Conservation (phyloP, 2,888 invertebrate genomes). For the Volucella inanis region DNA sequence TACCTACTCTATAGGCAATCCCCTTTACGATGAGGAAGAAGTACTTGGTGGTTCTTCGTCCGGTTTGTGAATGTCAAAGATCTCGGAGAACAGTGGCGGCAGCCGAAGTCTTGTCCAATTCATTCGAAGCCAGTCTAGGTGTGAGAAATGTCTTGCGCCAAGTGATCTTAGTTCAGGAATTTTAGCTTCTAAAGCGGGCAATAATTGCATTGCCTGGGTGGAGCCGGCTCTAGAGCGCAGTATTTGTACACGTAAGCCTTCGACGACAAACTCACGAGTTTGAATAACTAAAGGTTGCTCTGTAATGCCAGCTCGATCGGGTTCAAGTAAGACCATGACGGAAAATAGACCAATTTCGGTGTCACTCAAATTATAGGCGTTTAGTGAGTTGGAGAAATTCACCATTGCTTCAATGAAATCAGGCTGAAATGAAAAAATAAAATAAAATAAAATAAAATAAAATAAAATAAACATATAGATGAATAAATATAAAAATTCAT, state of each 20-base stretch:
- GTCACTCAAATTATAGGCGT: conserved; percentile 91
- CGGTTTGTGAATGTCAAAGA: conserved; percentile 96
- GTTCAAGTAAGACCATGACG: conserved; percentile 91
- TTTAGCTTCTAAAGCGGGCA: conserved; percentile 84
- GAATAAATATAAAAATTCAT: not conserved
- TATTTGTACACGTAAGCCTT: conserved; percentile 93
- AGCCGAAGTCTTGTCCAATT: conserved; percentile 93
- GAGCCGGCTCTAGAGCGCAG: conserved; percentile 82
- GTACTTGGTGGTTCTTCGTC: conserved; percentile 85
- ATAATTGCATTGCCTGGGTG: conserved; percentile 83
- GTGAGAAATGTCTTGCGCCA: conserved; percentile 91
- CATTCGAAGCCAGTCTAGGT: conserved; percentile 94
- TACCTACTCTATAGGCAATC: not conserved
- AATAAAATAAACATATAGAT: not conserved
- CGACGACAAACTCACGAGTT: conserved; percentile 91
- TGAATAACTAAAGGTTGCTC: conserved; percentile 91
- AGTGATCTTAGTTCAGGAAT: conserved; percentile 91
- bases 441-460: no score
- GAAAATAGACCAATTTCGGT: conserved; percentile 95
- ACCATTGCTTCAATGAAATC: conserved; percentile 92
- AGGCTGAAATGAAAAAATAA: conserved; percentile 85
- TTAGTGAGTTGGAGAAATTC: conserved; percentile 90
- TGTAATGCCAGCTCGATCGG: conserved; percentile 91
- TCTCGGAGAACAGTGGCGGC: conserved; percentile 97
- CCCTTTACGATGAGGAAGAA: conserved; percentile 50